Evolutionary conservation across 2,113 vertebrate genomes (phyloP).

Genomic region (Rattus rattus): DNA sequence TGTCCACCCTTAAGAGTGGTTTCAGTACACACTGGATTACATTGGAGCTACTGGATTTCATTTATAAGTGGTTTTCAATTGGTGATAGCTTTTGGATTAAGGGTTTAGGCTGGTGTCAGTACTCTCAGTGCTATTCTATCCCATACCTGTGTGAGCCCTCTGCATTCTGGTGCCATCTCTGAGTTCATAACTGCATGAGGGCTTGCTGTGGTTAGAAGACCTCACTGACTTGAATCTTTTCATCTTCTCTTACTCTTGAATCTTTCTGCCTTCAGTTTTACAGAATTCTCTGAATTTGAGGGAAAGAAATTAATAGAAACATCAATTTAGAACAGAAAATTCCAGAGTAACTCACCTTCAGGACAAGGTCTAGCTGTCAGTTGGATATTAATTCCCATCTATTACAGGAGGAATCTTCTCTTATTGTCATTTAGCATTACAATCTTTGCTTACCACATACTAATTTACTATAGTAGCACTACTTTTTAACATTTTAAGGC

Average conservation of each 20-base stretch:
- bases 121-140: neutral
- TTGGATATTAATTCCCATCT: neutral
- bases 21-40: neutral
- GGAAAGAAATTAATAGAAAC: neutral
- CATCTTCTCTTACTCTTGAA: neutral
- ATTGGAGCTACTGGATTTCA: neutral
- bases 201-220: neutral
- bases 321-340: neutral
- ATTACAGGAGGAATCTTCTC: neutral
- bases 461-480: neutral
- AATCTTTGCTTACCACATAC: neutral
- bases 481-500: neutral
- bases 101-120: neutral
- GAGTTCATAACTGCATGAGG: neutral
- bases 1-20: neutral
- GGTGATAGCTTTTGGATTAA: neutral
- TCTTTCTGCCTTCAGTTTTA: neutral
- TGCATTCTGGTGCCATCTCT: neutral
- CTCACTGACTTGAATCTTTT: neutral
- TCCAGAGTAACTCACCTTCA: neutral
- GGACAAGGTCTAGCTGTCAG: neutral
- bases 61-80: neutral
- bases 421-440: neutral
- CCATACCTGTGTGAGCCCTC: neutral
- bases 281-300: neutral